A percentile compares a stretch with the other conserved stretches of the same genome.
Conservation (phyloP, 2,888 invertebrate species). For the Drosophila picticornis region DNA sequence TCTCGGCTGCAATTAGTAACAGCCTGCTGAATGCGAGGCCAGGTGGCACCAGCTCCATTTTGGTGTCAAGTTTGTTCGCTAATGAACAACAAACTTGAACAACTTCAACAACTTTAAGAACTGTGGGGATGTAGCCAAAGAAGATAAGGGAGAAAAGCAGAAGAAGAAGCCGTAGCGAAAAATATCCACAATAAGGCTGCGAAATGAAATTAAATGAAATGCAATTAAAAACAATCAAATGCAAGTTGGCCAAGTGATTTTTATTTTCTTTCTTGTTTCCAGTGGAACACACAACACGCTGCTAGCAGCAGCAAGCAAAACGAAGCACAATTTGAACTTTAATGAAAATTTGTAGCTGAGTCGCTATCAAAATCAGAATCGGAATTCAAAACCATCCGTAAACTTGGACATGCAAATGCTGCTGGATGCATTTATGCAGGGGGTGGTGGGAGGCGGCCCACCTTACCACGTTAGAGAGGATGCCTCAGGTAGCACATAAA, state of each 20-base stretch:
- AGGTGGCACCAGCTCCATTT: constrained; percentile 44
- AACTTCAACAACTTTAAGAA: constrained; percentile 40
- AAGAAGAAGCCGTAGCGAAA: constrained; percentile 22
- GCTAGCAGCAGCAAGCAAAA: constrained; percentile 37
- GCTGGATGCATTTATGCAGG: constrained; percentile 9
- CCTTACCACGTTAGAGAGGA: not conserved
- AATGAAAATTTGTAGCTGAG: constrained; percentile 27
- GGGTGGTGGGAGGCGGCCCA: not conserved
- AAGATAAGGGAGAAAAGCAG: not conserved
- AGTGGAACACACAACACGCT: constrained; percentile 12
- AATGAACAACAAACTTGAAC: constrained; percentile 74
- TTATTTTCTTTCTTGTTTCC: not conserved
- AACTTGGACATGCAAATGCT: constrained; percentile 71
- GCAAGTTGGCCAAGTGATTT: constrained; percentile 33
- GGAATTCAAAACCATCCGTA: constrained; percentile 21
- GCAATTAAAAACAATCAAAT: constrained; percentile 76
- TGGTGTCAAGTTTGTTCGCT: constrained; percentile 64
- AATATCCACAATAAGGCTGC: constrained; percentile 53
- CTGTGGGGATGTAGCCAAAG: not conserved
- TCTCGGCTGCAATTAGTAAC: constrained; percentile 57
- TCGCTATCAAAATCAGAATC: constrained; percentile 19
- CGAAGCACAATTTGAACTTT: not conserved
- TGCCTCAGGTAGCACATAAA: constrained; percentile 49
- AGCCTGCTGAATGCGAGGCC: constrained; percentile 43
- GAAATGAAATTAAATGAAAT: constrained; percentile 72